phyloP scores from a whole-genome alignment of 2,113 vertebrate genomes.

The Cyprichromis sp. region DNA sequence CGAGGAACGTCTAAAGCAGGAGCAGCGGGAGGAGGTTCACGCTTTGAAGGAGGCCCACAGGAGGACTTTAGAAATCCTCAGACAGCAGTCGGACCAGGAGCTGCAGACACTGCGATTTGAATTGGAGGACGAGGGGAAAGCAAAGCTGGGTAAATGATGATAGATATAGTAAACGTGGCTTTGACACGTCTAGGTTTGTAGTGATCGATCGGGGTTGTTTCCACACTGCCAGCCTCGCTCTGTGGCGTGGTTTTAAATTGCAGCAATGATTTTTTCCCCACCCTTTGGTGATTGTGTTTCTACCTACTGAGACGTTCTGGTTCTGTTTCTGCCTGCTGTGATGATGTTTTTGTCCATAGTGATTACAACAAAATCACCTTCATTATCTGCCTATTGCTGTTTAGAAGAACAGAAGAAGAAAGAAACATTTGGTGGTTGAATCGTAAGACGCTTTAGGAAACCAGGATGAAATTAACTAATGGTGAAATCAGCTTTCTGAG shows the following conservation, averaged over 20 bases:
- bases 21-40: slow-evolving; percentile 88
- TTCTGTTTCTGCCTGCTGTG: neutral
- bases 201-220: fast-evolving
- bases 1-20: slow-evolving; percentile 88
- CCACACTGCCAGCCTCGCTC: neutral
- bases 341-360: neutral
- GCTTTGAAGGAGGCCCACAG: slow-evolving; percentile 88
- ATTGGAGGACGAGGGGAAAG: slow-evolving; percentile 93
- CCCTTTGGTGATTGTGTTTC: neutral
- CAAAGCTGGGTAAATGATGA: slow-evolving; percentile 81
- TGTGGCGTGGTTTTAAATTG: neutral
- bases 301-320: neutral
- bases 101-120: slow-evolving; percentile 93
- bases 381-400: neutral
- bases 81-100: slow-evolving; percentile 90
- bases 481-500: neutral
- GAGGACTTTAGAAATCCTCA: slow-evolving; percentile 88
- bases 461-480: neutral
- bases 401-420: neutral
- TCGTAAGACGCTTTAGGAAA: fast-evolving
- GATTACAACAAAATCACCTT: neutral
- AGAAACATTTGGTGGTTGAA: too few species aligned
- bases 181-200: neutral
- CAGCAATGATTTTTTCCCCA: neutral
- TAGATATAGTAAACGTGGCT: neutral